Evolutionary conservation across 1,140 invertebrate species (phyloP).

Genomic region (Drosophila insularis): DNA sequence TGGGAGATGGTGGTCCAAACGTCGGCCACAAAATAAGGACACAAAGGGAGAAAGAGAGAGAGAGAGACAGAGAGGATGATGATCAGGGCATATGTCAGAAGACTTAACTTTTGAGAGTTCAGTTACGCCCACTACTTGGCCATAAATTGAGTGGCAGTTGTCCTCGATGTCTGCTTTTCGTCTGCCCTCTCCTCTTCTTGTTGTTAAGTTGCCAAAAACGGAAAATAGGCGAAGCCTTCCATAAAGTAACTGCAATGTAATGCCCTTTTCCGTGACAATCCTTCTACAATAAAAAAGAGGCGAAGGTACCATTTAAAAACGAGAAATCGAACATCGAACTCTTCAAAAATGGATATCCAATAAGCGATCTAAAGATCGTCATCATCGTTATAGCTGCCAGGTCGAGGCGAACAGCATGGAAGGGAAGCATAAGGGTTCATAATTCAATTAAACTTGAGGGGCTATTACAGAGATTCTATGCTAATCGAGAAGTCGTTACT

Average conservation of each 20-base stretch:
- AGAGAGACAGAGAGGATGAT: background rate
- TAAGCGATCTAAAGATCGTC: too few relatives aligned
- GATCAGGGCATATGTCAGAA: conserved; percentile 14
- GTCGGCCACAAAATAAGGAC: too few relatives aligned
- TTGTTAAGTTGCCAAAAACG: background rate
- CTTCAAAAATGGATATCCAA: too few relatives aligned
- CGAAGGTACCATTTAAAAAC: background rate
- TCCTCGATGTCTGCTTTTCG: background rate
- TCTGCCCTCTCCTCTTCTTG: background rate
- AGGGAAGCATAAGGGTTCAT: too few relatives aligned
- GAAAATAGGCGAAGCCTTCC: background rate
- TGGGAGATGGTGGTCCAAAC: background rate
- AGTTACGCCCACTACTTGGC: conserved; percentile 16
- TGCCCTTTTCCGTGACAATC: background rate
- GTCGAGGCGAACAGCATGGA: too few relatives aligned
- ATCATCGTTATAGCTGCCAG: too few relatives aligned
- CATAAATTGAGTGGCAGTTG: conserved; percentile 24
- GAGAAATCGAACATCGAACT: background rate
- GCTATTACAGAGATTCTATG: background rate
- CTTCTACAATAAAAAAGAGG: too few relatives aligned
- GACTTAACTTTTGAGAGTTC: conserved; percentile 15
- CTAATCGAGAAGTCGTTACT: background rate
- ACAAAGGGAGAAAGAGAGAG: background rate
- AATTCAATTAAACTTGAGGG: too few relatives aligned
- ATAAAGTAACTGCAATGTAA: background rate